Conservation (phyloP, 2,797 vertebrate genomes). For the Capromys pilorides region DNA sequence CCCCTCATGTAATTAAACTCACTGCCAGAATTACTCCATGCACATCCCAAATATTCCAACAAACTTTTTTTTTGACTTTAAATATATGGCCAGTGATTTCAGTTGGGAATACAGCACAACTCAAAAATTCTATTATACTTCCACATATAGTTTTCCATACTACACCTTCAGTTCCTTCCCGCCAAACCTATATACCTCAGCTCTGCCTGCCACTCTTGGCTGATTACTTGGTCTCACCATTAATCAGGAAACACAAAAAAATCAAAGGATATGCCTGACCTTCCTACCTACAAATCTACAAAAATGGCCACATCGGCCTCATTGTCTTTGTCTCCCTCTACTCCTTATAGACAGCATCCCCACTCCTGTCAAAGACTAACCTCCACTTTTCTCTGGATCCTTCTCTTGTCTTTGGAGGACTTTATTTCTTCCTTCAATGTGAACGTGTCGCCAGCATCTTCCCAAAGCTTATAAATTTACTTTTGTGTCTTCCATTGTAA, state of each 20-base stretch:
- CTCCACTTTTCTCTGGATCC: neutral
- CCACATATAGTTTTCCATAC: neutral
- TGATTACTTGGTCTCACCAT: neutral
- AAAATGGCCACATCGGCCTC: neutral
- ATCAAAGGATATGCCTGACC: neutral
- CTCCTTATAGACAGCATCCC: neutral
- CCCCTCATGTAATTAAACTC: neutral
- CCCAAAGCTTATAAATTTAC: neutral
- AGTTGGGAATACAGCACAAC: neutral
- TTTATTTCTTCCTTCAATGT: neutral
- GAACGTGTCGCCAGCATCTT: neutral
- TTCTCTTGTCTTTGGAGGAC: neutral
- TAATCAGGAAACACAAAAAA: neutral
- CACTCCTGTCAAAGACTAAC: neutral
- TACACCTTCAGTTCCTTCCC: neutral
- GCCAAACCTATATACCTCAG: neutral
- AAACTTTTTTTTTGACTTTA: neutral
- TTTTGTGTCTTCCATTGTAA: constrained; percentile 2
- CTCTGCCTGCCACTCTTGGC: neutral
- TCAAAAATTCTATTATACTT: neutral
- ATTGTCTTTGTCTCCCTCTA: neutral
- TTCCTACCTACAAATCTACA: neutral
- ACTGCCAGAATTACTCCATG: neutral
- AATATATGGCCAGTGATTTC: neutral
- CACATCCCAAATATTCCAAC: neutral